Base-by-base conservation (phyloP, 1,140 invertebrate genomes). In the Zeugodacus cucurbitae region DNA sequence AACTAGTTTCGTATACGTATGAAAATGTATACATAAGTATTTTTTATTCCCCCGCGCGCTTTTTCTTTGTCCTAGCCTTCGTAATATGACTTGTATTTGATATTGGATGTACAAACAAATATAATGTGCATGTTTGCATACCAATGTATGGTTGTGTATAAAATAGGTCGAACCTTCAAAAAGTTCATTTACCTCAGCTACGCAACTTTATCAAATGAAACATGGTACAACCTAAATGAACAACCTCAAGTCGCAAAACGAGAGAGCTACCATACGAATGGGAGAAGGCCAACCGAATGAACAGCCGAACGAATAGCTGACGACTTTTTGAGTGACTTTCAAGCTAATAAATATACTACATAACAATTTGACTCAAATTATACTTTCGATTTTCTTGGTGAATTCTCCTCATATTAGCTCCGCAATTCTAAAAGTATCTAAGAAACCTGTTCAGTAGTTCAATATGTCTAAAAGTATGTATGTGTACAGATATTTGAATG, bases 81-180 rank as follows among this genome's bases (percentile, higher is more conserved):
- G 67, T 67, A 54, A 54, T 32, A 37, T 74, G 67, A 37, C 58
- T n/a, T 62, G 26, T n/a, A 7, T 26, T 62, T 62, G 22, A n/a
- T 22, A 62, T 26, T 70, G 2, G 48, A 70, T 70, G 64, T 62
- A 26, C n/a, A 62, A n/a, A 70, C 29, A 32, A 14, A 54, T 54
- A 11, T 17, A 54, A 54, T n/a, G 32, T 44, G 6, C 20, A 11
- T 29, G 11, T 82, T n/a, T 82, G 41, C 48, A 34, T 34, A 20
- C 34, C 4, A 29, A 37, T 48, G 74, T 44, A 74, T 34, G 8
- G 37, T 86, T 78, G 58, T 82, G 90, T 91, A 90, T 90, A 91
- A 92, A 90, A 91, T 91, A 91, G 91, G 91, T 90, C 92, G 92
- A 93, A 93, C 92, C 92, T 93, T 93, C 92, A 92, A 93, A 93